phyloP scores from a whole-genome alignment of 2,797 vertebrate species.

The Oreochromis grahami region DNA sequence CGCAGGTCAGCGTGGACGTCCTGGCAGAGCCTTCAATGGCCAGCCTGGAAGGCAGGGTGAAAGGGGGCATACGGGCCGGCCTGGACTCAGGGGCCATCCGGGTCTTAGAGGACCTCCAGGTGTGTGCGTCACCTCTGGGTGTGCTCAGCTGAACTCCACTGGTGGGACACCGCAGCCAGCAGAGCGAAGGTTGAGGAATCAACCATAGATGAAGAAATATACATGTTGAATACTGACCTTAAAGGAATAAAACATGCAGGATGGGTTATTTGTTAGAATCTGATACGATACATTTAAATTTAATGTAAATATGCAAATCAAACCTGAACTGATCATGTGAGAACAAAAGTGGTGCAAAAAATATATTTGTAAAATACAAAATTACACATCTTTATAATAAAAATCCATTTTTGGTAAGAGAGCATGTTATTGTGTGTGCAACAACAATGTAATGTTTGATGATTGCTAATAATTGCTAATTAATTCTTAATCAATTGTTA shows the following conservation, averaged over 20 bases:
- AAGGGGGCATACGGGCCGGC: slow-evolving; percentile 70
- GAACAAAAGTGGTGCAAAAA: slow-evolving; percentile 6
- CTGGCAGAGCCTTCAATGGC: slow-evolving; percentile 76
- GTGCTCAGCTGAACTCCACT: slow-evolving; percentile 55
- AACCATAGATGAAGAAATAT: slow-evolving; percentile 39
- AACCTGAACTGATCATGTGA: slow-evolving; percentile 7
- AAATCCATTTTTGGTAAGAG: slow-evolving; percentile 29
- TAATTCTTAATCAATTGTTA: background rate
- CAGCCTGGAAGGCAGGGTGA: slow-evolving; percentile 75
- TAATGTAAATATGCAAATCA: slow-evolving; percentile 62
- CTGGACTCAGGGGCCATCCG: slow-evolving; percentile 74
- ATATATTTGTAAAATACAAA: slow-evolving; percentile 49
- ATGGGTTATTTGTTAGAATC: slow-evolving; percentile 48
- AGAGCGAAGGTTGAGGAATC: slow-evolving; percentile 60
- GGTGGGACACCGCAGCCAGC: slow-evolving; percentile 38
- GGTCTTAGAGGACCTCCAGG: slow-evolving; percentile 79
- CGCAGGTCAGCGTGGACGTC: slow-evolving; percentile 77
- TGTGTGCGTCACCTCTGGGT: slow-evolving; percentile 75
- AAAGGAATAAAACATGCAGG: slow-evolving; percentile 13
- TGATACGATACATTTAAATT: slow-evolving; percentile 37
- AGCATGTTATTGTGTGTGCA: background rate
- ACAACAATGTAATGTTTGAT: background rate
- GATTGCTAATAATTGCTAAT: background rate
- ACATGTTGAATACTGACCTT: background rate
- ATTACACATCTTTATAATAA: slow-evolving; percentile 72